A percentile compares a stretch with the other conserved stretches of the same genome.
phyloP scores from a whole-genome alignment of 1,140 invertebrate genomes.

The Ceratitis capitata region DNA sequence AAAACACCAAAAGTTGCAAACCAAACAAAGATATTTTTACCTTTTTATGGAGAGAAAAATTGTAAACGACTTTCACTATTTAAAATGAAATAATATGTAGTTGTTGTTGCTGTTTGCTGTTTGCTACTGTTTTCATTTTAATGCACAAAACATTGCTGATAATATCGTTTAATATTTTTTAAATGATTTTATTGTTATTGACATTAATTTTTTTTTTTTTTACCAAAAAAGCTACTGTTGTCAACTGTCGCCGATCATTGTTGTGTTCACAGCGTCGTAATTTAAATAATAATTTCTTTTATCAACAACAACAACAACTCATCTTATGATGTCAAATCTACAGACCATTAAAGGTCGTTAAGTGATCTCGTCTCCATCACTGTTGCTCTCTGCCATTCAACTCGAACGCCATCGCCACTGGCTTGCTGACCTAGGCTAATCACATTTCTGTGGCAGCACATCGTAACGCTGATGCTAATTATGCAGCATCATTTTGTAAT shows the following conservation, averaged over 20 bases:
- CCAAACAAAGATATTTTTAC: background rate
- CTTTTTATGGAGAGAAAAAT: constrained; percentile 1
- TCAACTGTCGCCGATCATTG: background rate
- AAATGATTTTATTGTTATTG: background rate
- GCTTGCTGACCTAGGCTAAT: background rate
- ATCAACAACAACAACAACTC: background rate
- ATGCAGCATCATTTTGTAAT: constrained; percentile 11
- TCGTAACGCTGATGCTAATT: background rate
- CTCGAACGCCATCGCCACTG: background rate
- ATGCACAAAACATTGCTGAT: no score
- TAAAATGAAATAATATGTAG: background rate
- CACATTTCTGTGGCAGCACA: background rate
- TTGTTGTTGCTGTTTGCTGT: background rate
- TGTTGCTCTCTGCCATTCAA: background rate
- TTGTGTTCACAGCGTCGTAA: background rate
- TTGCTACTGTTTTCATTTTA: no score
- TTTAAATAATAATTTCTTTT: background rate
- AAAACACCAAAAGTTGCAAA: background rate
- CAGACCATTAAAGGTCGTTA: background rate
- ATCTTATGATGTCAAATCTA: background rate
- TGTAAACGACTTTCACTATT: constrained; percentile 12
- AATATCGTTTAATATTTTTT: no score
- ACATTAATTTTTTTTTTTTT: background rate
- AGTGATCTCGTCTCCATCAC: background rate
- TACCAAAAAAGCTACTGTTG: background rate